Conservation (phyloP, 2,113 vertebrate species). For the Ardeotis arabs region DNA sequence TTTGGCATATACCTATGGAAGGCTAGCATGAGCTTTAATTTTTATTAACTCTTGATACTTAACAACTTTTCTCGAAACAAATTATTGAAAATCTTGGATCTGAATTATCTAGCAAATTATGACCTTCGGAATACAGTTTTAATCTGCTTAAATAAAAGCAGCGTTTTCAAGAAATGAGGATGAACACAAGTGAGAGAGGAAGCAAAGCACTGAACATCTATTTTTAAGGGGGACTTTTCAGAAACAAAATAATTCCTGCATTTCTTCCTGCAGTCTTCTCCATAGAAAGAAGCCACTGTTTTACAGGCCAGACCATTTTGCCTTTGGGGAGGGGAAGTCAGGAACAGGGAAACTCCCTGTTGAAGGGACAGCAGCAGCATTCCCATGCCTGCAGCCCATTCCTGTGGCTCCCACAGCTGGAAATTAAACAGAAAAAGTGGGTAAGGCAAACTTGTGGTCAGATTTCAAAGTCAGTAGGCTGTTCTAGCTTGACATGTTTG, state of each 20-base stretch:
- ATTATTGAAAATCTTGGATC: not conserved
- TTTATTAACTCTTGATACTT: not conserved
- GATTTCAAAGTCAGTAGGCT: slow-evolving; percentile 19
- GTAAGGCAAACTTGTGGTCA: slow-evolving; percentile 61
- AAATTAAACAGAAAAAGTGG: slow-evolving; percentile 64
- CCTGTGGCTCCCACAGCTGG: slow-evolving; percentile 71
- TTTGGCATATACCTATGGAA: not conserved
- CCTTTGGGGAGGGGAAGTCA: slow-evolving; percentile 46
- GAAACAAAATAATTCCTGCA: not conserved
- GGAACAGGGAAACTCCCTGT: slow-evolving; percentile 53
- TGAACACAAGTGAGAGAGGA: not conserved
- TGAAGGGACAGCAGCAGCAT: slow-evolving; percentile 46
- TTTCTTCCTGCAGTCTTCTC: slow-evolving; percentile 21
- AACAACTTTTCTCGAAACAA: not conserved
- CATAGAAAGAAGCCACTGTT: slow-evolving; percentile 45
- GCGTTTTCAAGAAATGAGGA: not conserved
- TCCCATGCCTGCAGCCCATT: slow-evolving; percentile 70
- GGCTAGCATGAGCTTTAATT: not conserved
- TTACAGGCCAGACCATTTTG: slow-evolving; percentile 47
- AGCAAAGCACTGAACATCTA: not conserved
- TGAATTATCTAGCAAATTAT: not conserved
- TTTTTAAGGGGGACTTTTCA: slow-evolving; percentile 8
- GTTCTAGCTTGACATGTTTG: slow-evolving; percentile 43
- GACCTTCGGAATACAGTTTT: not conserved
- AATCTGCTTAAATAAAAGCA: not conserved